These are phyloP conservation scores for Drosophila acutilabella DNA, from an alignment of 2,888 invertebrate genomes.

Conservation along the genomic window DNA sequence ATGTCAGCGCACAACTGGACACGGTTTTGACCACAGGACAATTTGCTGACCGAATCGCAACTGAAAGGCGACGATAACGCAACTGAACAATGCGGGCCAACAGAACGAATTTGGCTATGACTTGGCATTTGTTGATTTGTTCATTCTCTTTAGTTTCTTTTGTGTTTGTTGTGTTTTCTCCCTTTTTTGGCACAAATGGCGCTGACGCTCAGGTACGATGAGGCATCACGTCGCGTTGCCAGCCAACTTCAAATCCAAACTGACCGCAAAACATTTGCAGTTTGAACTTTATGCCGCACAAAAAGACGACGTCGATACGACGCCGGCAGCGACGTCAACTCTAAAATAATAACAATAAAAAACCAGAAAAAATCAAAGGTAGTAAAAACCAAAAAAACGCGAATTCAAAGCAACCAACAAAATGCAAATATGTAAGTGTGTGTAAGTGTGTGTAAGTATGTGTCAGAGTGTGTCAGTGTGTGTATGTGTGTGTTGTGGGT, in stretches of 20 bases:
- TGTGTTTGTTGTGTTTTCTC: background rate
- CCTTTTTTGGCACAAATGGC: conserved; percentile 13
- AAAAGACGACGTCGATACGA: conserved; percentile 40
- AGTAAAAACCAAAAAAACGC: conserved; percentile 64
- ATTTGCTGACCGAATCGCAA: conserved; percentile 18
- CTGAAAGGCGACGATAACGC: conserved; percentile 10
- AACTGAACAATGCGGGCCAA: conserved; percentile 10
- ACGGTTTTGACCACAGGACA: conserved; percentile 25
- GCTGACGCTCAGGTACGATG: conserved; percentile 36
- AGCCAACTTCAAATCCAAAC: conserved; percentile 79
- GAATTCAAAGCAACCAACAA: conserved; percentile 47
- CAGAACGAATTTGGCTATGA: conserved; percentile 27
- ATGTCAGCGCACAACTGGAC: conserved; percentile 17
- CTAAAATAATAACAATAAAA: conserved; percentile 74
- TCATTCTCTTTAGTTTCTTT: background rate
- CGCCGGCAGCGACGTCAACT: conserved; percentile 67
- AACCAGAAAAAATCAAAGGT: conserved; percentile 57
- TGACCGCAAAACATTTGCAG: conserved; percentile 82
- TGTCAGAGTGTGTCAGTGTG: conserved; percentile 10
- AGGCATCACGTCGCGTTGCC: conserved; percentile 67
- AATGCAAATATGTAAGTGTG: conserved; percentile 42
- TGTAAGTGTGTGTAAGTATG: conserved; percentile 10
- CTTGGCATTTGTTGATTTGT: conserved; percentile 35
- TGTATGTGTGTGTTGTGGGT: conserved; percentile 15
- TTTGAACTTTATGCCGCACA: conserved; percentile 74